Conservation (phyloP, 1,140 invertebrate genomes). For the Ips nitidus region DNA sequence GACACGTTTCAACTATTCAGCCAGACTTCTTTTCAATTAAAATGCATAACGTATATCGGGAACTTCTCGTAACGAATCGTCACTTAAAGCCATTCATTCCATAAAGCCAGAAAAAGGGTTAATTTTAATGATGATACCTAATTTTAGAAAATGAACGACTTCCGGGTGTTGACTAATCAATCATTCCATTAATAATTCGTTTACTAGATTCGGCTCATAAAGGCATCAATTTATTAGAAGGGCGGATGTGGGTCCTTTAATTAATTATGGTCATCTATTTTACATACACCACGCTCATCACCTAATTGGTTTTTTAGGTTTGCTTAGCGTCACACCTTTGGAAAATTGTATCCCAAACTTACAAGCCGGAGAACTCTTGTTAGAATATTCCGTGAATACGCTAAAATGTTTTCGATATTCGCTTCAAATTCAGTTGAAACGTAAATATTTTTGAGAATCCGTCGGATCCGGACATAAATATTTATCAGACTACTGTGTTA, state of each 20-base stretch:
- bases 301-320: background rate
- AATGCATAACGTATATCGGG: too few relatives aligned
- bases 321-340: background rate
- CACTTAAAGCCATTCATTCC: too few relatives aligned
- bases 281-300: background rate
- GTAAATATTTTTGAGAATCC: slow-evolving; percentile 4
- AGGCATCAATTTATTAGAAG: slow-evolving; percentile 12
- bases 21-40: too few relatives aligned
- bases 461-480: slow-evolving; percentile 4
- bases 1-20: background rate
- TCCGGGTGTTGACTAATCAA: slow-evolving; percentile 9
- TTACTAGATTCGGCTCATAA: slow-evolving; percentile 11
- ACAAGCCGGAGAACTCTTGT: background rate
- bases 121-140: slow-evolving; percentile 12
- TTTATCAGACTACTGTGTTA: slow-evolving; percentile 3
- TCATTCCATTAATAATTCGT: slow-evolving; percentile 10
- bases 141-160: slow-evolving; percentile 9
- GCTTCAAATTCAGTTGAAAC: background rate
- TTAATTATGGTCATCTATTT: slow-evolving; percentile 4
- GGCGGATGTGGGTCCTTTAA: slow-evolving; percentile 9
- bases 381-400: background rate
- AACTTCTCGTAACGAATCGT: too few relatives aligned
- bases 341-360: background rate
- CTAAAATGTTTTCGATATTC: background rate
- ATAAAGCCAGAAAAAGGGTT: background rate